Evolutionary conservation across 2,113 vertebrate genomes (phyloP).

Genomic region (Ceratotherium simum): DNA sequence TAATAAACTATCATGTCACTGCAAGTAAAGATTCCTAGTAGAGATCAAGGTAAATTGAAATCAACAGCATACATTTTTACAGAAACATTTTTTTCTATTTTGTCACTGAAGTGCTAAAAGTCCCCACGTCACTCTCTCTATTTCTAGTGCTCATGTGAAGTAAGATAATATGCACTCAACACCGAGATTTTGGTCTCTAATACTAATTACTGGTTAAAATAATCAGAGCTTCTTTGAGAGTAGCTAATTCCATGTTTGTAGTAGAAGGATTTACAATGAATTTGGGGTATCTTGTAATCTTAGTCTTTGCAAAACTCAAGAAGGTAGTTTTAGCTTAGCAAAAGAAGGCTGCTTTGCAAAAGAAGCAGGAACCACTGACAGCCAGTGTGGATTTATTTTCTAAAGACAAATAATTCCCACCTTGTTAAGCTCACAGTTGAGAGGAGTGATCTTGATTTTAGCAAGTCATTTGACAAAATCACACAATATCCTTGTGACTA

Average conservation of each 20-base stretch:
- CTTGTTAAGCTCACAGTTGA: neutral
- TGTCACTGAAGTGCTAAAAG: neutral
- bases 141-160: neutral
- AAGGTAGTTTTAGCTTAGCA: neutral
- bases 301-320: neutral
- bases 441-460: neutral
- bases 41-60: neutral
- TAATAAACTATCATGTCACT: neutral
- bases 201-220: constrained; percentile 6
- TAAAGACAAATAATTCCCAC: neutral
- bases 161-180: neutral
- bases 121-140: neutral
- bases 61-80: neutral
- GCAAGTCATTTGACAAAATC: constrained; percentile 24
- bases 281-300: neutral
- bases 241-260: neutral
- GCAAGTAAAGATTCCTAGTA: neutral
- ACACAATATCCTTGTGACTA: neutral
- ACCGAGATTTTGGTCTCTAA: neutral
- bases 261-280: neutral
- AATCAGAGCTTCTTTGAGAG: neutral
- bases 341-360: neutral
- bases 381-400: neutral
- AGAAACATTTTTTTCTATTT: neutral
- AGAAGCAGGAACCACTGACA: neutral